phyloP scores from a whole-genome alignment of 1,140 invertebrate species.

The Panagrolaimus sp. region DNA sequence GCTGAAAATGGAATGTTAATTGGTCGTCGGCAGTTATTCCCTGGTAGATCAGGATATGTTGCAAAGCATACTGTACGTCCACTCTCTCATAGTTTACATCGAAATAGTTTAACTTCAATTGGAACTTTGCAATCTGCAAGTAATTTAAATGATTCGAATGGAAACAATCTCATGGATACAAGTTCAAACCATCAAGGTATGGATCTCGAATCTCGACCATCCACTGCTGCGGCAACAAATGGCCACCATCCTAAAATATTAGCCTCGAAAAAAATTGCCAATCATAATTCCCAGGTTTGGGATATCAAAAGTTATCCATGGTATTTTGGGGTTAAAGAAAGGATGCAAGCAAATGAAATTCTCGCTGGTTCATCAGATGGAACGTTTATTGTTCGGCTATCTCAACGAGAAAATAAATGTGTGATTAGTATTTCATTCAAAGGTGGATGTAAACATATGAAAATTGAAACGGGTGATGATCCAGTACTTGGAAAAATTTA shows the following conservation, averaged over 20 bases:
- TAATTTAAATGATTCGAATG: no score
- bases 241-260: no score
- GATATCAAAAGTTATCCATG: not conserved
- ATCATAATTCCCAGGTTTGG: not conserved
- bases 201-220: no score
- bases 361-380: not conserved
- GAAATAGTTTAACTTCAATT: not conserved
- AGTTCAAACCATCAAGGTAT: no score
- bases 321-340: constrained; percentile 5
- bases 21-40: not conserved
- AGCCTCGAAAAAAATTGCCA: no score
- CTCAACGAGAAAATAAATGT: not conserved
- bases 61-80: not conserved
- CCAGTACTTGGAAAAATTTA: not conserved
- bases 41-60: not conserved
- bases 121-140: no score
- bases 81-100: not conserved
- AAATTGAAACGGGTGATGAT: not conserved
- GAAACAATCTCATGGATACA: no score
- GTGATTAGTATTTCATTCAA: not conserved
- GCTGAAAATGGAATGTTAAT: not conserved
- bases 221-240: no score
- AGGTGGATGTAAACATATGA: not conserved
- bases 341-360: not conserved
- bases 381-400: constrained; percentile 1